Evolutionary conservation across 1,140 invertebrate genomes (phyloP).

Genomic region (Halictus rubicundus): DNA sequence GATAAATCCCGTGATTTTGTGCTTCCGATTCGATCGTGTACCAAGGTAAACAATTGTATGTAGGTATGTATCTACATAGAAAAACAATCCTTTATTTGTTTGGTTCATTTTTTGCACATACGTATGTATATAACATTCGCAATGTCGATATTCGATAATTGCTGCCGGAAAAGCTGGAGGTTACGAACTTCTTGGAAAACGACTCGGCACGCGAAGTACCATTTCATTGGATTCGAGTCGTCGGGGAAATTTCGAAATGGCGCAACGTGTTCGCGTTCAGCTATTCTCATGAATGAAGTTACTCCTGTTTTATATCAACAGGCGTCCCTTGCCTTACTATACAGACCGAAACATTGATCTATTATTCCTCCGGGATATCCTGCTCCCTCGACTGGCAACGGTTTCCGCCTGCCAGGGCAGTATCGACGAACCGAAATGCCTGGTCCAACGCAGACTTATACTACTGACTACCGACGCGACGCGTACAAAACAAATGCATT

Average conservation of each 20-base stretch:
- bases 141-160: too few species aligned
- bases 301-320: slow-evolving; percentile 59
- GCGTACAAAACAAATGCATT: neutral
- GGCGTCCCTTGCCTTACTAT: slow-evolving; percentile 68
- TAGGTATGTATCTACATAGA: too few species aligned
- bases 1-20: too few species aligned
- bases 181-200: too few species aligned
- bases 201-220: neutral
- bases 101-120: too few species aligned
- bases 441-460: neutral
- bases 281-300: slow-evolving; percentile 66
- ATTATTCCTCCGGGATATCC: slow-evolving; percentile 50
- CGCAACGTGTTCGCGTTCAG: slow-evolving; percentile 13
- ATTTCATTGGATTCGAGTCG: neutral
- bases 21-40: too few species aligned
- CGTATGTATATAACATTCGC: too few species aligned
- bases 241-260: neutral
- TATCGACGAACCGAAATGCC: slow-evolving; percentile 23
- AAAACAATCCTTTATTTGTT: too few species aligned
- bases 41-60: too few species aligned
- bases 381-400: slow-evolving; percentile 32
- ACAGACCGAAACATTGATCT: slow-evolving; percentile 58
- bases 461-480: neutral
- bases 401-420: slow-evolving; percentile 44
- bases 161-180: too few species aligned